Evolutionary conservation across 37 sponge, comb jelly and placozoan species (phyloP).

Genomic region (Halisarca cf. caerulea): DNA sequence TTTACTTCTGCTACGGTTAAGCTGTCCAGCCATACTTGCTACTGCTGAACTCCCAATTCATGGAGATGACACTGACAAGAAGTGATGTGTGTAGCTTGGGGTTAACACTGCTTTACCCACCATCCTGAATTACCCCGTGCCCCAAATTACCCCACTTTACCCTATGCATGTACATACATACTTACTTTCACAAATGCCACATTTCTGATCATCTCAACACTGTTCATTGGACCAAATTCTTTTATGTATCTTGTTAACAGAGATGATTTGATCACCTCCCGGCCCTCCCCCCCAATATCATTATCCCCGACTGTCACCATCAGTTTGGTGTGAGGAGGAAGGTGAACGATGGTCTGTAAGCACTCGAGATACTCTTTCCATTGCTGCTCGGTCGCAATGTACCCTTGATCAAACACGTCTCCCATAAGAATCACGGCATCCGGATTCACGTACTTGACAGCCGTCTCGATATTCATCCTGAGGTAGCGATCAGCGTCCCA

Average conservation of each 20-base stretch:
- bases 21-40: no score
- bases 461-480: conserved; percentile 2
- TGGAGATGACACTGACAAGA: no score
- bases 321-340: neutral
- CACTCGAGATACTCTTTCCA: conserved; percentile 41
- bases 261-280: conserved; percentile 4
- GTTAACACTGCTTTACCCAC: no score
- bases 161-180: no score
- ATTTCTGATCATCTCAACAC: neutral
- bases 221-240: conserved; percentile 43
- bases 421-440: conserved; percentile 43
- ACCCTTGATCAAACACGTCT: conserved; percentile 53
- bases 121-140: no score
- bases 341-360: neutral
- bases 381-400: conserved; percentile 15
- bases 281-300: conserved; percentile 67
- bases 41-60: no score
- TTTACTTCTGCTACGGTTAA: no score
- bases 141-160: no score
- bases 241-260: conserved; percentile 15
- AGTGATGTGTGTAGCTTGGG: no score
- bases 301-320: conserved; percentile 47
- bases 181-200: conserved; percentile 50
- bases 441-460: conserved; percentile 6
- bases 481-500: conserved; percentile 60